Evolutionary conservation across 2,888 invertebrate genomes (phyloP).

Genomic region (Habrosyne pyritoides): DNA sequence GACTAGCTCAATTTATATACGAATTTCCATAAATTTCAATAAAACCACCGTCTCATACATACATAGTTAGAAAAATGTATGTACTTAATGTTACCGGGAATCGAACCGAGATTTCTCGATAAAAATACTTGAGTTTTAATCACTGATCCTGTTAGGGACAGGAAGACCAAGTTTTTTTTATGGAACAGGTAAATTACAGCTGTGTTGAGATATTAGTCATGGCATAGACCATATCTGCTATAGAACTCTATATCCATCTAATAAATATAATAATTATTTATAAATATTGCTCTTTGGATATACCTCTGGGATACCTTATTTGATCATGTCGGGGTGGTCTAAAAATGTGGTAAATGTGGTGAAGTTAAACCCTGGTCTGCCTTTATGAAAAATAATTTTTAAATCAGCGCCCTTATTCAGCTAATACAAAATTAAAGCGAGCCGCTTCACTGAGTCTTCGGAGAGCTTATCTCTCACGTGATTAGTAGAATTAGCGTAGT

Average conservation of each 20-base stretch:
- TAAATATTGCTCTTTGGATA: too few relatives aligned
- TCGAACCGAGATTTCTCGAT: slow-evolving; percentile 54
- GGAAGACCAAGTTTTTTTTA: background rate
- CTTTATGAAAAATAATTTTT: too few relatives aligned
- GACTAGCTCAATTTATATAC: slow-evolving; percentile 53
- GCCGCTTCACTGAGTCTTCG: too few relatives aligned
- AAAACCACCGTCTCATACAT: slow-evolving; percentile 44
- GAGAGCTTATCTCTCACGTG: too few relatives aligned
- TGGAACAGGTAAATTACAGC: background rate
- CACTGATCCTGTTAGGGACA: slow-evolving; percentile 3
- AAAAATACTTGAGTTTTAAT: slow-evolving; percentile 39
- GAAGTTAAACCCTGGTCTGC: too few relatives aligned
- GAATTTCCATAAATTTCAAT: slow-evolving; percentile 77
- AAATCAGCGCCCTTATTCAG: too few relatives aligned
- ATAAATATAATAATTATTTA: background rate
- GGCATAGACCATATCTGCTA: background rate
- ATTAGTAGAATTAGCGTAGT: too few relatives aligned
- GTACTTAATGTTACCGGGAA: slow-evolving; percentile 47
- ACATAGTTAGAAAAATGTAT: slow-evolving; percentile 60
- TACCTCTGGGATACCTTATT: too few relatives aligned
- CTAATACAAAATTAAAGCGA: too few relatives aligned
- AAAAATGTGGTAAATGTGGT: too few relatives aligned
- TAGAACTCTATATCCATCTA: background rate
- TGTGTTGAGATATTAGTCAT: background rate
- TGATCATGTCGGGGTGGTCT: too few relatives aligned